phyloP scores from a whole-genome alignment of 2,797 vertebrate species.

The Spatula clypeata region DNA sequence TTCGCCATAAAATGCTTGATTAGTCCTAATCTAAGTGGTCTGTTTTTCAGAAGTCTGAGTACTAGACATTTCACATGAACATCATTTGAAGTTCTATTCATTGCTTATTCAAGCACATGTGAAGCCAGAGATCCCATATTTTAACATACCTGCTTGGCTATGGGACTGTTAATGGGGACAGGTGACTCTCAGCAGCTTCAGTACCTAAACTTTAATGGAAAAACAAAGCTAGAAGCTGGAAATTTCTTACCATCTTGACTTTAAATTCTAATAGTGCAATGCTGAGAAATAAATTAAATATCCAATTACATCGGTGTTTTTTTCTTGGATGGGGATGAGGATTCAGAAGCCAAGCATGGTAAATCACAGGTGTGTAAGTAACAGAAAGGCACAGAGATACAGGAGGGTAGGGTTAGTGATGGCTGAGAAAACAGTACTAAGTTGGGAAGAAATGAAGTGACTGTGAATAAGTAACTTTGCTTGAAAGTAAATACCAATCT shows the following conservation, averaged over 20 bases:
- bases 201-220: background rate
- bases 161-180: background rate
- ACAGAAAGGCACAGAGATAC: background rate
- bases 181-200: background rate
- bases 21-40: background rate
- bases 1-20: conserved; percentile 26
- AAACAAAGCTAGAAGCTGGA: background rate
- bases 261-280: background rate
- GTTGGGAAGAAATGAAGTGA: background rate
- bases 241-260: background rate
- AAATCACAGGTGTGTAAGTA: background rate
- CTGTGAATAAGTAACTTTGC: background rate
- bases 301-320: background rate
- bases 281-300: background rate
- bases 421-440: background rate
- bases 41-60: conserved; percentile 18
- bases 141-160: background rate
- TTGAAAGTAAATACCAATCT: background rate
- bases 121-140: background rate
- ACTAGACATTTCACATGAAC: background rate
- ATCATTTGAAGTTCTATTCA: background rate
- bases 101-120: background rate
- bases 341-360: background rate
- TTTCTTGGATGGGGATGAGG: background rate
- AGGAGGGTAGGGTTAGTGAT: background rate